Conservation (phyloP, 2,888 invertebrate genomes). For the Caenorhabditis macrosperma region DNA sequence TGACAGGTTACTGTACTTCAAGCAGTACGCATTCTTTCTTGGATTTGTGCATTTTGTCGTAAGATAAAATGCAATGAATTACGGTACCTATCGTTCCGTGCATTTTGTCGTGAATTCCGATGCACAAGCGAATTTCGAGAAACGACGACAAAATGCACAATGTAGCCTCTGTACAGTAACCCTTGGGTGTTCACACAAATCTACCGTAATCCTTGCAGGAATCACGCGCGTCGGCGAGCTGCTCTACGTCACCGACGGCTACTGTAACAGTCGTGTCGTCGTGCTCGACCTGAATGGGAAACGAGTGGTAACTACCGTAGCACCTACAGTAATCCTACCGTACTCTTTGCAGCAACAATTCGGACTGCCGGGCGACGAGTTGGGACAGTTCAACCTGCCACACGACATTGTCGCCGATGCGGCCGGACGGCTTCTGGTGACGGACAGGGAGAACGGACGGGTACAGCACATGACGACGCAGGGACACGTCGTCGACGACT, state of each 20-base stretch:
- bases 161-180: no score
- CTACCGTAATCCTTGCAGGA: conserved; percentile 2
- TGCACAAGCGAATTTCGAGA: no score
- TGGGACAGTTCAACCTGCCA: conserved; percentile 81
- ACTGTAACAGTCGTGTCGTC: conserved; percentile 80
- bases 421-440: conserved; percentile 81
- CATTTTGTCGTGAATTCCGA: no score
- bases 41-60: no score
- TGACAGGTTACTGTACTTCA: no score
- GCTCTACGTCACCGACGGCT: conserved; percentile 66
- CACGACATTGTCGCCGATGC: conserved; percentile 81
- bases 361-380: conserved; percentile 73
- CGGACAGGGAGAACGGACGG: conserved; percentile 83
- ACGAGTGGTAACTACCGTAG: conserved; percentile 31
- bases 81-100: no score
- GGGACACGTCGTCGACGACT: conserved; percentile 61
- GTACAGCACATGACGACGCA: conserved; percentile 80
- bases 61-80: no score
- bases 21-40: no score
- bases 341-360: conserved; percentile 58
- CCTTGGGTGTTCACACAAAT: neutral
- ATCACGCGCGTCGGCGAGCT: conserved; percentile 53
- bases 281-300: conserved; percentile 65
- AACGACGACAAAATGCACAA: no score
- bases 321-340: no score